Conservation (phyloP, 2,113 vertebrate species). For the Carassius auratus region DNA sequence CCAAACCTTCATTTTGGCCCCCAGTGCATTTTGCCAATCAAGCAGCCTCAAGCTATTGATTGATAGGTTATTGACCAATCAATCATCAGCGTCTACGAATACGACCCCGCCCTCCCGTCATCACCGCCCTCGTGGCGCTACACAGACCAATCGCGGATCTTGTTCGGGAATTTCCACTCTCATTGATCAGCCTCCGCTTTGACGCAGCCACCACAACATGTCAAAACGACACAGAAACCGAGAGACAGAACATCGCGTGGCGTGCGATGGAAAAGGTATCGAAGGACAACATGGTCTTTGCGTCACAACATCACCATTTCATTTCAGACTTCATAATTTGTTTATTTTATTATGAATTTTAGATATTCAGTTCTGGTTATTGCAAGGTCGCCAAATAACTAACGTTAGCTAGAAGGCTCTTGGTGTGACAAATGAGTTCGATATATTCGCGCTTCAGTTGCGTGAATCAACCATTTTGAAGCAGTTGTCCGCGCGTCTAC, state of each 20-base stretch:
- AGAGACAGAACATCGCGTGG: neutral
- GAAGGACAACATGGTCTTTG: neutral
- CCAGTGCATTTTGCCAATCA: neutral
- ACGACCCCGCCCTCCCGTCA: neutral
- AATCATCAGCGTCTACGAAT: neutral
- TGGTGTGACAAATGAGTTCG: neutral
- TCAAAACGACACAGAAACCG: neutral
- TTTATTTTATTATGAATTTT: neutral
- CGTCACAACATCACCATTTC: neutral
- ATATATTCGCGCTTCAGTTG: no score
- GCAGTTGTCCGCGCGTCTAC: conserved; percentile 49
- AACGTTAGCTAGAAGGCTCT: neutral
- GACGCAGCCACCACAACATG: conserved; percentile 52
- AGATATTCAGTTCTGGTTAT: no score
- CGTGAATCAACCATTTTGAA: conserved; percentile 66
- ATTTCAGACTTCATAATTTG: neutral
- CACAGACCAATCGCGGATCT: conserved; percentile 44
- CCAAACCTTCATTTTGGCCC: conserved; percentile 8
- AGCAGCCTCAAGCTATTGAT: conserved; percentile 32
- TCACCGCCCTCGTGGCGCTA: neutral
- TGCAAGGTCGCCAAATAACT: neutral
- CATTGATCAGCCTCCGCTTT: conserved; percentile 52
- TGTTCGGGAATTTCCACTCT: conserved; percentile 64
- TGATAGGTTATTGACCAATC: conserved; percentile 41
- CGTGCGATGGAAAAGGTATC: neutral